Conservation (phyloP, 1,140 invertebrate species). For the Chelonus insularis region DNA sequence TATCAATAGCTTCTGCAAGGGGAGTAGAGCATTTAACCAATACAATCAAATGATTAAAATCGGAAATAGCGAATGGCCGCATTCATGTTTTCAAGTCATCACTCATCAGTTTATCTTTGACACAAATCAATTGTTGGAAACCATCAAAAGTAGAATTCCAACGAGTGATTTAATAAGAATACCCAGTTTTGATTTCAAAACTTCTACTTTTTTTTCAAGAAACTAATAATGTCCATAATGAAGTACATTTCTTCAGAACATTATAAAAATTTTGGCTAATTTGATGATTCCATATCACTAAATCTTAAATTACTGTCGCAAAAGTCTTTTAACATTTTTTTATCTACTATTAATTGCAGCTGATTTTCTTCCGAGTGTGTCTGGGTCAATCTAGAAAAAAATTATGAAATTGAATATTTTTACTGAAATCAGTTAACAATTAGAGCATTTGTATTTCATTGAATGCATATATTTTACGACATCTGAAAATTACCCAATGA, state of each 20-base stretch:
- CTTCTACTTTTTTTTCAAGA: constrained; percentile 31
- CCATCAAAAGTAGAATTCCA: constrained; percentile 34
- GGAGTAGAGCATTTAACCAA: constrained; percentile 8
- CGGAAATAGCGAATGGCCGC: not conserved
- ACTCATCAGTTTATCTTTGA: constrained; percentile 18
- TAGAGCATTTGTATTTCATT: not conserved
- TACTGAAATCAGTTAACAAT: not conserved
- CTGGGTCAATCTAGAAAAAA: too few relatives aligned
- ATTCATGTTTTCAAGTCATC: not conserved
- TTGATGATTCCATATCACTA: not conserved
- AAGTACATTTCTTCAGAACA: constrained; percentile 29
- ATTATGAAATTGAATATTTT: constrained; percentile 26
- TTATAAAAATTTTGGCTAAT: constrained; percentile 16
- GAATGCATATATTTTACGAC: not conserved
- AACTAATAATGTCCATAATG: constrained; percentile 26
- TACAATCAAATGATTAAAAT: constrained; percentile 26
- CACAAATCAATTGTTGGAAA: constrained; percentile 17
- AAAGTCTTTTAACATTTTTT: too few relatives aligned
- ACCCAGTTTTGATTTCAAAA: constrained; percentile 24
- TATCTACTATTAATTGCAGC: too few relatives aligned
- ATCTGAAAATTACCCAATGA: constrained; percentile 25
- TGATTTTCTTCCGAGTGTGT: too few relatives aligned
- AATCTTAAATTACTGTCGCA: constrained; percentile 11
- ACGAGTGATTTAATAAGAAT: constrained; percentile 27
- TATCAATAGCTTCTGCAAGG: constrained; percentile 25